Percentiles rank a stretch among this genome's conserved stretches.
These are phyloP conservation scores for Barnardius zonarius DNA, from an alignment of 2,113 vertebrate species.

Conservation along the genomic window DNA sequence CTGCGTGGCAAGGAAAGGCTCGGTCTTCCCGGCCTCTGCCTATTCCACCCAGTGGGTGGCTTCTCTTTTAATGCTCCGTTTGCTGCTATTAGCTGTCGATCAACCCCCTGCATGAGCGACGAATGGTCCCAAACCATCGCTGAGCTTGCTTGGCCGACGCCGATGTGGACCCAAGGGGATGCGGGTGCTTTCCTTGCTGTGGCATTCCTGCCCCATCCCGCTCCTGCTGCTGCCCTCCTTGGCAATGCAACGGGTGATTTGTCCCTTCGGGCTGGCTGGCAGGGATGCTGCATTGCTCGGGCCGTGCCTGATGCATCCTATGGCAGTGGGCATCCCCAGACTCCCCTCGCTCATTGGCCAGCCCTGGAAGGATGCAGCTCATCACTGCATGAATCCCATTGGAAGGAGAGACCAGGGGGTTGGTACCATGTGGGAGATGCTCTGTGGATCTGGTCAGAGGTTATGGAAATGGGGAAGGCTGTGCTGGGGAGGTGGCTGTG, in stretches of 20 bases:
- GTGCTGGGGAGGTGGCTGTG: rapidly evolving
- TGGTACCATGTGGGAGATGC: rapidly evolving
- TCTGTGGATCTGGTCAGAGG: rapidly evolving
- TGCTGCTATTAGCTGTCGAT: conserved; percentile 31
- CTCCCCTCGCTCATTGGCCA: background rate
- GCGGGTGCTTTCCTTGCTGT: background rate
- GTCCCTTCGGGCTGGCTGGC: background rate
- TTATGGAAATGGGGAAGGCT: rapidly evolving
- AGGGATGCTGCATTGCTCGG: rapidly evolving
- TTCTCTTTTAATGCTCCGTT: background rate
- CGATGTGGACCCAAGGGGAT: rapidly evolving
- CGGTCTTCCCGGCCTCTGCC: background rate
- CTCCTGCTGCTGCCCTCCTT: background rate
- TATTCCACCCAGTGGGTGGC: conserved; percentile 70
- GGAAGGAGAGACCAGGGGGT: background rate
- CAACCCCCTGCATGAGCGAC: conserved; percentile 66
- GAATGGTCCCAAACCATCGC: background rate
- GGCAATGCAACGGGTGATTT: rapidly evolving
- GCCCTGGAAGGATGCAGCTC: background rate
- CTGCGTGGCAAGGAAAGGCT: background rate
- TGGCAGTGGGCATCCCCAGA: background rate
- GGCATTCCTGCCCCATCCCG: background rate
- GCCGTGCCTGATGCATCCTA: rapidly evolving
- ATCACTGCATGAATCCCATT: background rate
- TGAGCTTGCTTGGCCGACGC: background rate